Evolutionary conservation across 2,113 vertebrate species (phyloP), one percentile per base, ranked within the genome.

Genomic region (Callocephalon fimbriatum): DNA sequence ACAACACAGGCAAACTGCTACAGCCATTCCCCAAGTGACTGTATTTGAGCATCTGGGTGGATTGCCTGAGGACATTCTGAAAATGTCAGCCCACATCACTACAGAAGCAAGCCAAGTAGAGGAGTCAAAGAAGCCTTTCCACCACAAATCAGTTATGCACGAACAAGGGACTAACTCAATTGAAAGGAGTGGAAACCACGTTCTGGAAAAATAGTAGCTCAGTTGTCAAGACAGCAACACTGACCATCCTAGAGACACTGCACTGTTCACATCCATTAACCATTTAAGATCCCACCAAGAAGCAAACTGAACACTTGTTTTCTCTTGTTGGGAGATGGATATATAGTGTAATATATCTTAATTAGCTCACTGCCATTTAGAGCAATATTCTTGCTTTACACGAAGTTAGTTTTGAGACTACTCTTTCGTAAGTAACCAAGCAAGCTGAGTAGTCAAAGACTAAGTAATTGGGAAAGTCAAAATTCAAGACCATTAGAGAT

Each of bases 31-130:
- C 42, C 47, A n/a, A 15, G 8, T 5, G 15, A 19, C 47, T 1
- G 18, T 11, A 22, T 44, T 35, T 0, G 0, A 76, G n/a, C 10
- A 48, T 3, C 53, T 27, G 1, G 7, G 16, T 63, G 35, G 6
- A 18, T 15, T 40, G 32, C 27, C n/a, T 35, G 9, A 19, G 19
- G 76, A 68, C 29, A 35, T 32, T 10, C 47, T 16, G 72, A 35
- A 78, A 72, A 29, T 0, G 2, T 6, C 71, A 45, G 67, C 7
- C 15, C 16, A 14, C 1, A 1, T 10, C 29, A 21, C 70, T 19
- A 17, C 29, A 42, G 65, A 78, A 44, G 23, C 14, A 53, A 72
- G 58, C 9, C n/a, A 44, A 67, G 53, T 7, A 25, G 31, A 72
- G 47, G 20, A 79, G 21, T 10, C 22, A 78, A 71, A 62, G 32